Conservation (phyloP, 2,888 invertebrate genomes). For the Pammene fasciana region DNA sequence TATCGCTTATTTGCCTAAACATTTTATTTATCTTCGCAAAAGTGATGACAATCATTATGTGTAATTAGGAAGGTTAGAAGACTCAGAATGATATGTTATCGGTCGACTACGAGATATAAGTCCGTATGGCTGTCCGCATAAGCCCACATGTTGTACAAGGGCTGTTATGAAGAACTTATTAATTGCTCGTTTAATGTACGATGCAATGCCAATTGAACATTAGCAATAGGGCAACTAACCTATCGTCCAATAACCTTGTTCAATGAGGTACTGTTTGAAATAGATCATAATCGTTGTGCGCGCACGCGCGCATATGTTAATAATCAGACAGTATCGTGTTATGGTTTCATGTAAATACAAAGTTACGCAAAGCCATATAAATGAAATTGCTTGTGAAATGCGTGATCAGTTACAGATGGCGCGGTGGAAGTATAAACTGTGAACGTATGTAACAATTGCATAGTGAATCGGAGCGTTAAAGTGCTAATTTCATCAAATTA, state of each 20-base stretch:
- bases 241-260: conserved; percentile 11
- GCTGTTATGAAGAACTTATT: no score
- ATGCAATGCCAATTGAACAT: conserved; percentile 1
- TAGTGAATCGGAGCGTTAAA: neutral
- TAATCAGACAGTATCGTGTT: conserved; percentile 34
- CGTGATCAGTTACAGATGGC: conserved; percentile 20
- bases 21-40: no score
- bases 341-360: conserved; percentile 32
- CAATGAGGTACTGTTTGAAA: conserved; percentile 29
- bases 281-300: conserved; percentile 22
- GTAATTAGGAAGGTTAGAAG: no score
- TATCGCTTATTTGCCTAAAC: no score
- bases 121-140: no score
- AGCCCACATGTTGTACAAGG: no score
- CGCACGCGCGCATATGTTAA: conserved; percentile 38
- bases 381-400: conserved; percentile 31
- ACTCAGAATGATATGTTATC: no score
- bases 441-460: neutral
- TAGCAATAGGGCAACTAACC: conserved; percentile 3
- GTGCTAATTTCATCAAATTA: neutral
- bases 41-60: no score
- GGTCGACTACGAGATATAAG: no score
- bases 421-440: conserved; percentile 5
- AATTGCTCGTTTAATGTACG: neutral
- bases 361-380: conserved; percentile 15